Evolutionary conservation across 2,888 invertebrate species (phyloP).

Genomic region (Deilephila elpenor): DNA sequence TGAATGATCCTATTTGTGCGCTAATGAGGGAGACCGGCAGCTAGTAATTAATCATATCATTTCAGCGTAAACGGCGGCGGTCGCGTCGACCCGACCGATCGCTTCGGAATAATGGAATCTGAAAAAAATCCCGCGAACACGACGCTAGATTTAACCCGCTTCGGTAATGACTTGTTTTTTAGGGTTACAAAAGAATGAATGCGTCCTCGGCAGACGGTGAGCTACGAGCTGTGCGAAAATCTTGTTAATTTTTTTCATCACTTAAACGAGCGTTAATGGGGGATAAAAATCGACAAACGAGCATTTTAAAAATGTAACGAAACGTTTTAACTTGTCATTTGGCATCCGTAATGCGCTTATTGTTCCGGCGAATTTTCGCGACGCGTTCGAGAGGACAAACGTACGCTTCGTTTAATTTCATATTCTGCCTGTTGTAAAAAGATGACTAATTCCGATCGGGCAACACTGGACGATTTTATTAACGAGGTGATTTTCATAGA

Average conservation of each 20-base stretch:
- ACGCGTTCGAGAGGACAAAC: constrained; percentile 10
- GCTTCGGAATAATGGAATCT: constrained; percentile 77
- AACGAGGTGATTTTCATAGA: constrained; percentile 74
- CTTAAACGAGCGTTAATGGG: constrained; percentile 68
- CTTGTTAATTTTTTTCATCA: constrained; percentile 78
- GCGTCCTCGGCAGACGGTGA: constrained; percentile 79
- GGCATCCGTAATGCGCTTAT: background rate
- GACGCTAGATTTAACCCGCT: constrained; percentile 79
- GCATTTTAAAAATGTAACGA: constrained; percentile 53
- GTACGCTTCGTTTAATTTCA: constrained; percentile 51
- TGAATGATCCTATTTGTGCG: constrained; percentile 78
- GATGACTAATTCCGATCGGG: constrained; percentile 51
- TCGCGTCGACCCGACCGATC: constrained; percentile 70
- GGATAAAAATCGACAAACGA: constrained; percentile 58
- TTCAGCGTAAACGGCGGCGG: constrained; percentile 77
- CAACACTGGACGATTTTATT: constrained; percentile 66
- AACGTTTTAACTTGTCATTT: constrained; percentile 34
- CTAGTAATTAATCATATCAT: constrained; percentile 83
- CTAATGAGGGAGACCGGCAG: constrained; percentile 79
- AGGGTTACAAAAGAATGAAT: constrained; percentile 82
- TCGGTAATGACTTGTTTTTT: constrained; percentile 84
- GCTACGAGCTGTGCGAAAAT: constrained; percentile 58
- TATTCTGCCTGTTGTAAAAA: constrained; percentile 41
- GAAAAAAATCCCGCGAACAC: constrained; percentile 75
- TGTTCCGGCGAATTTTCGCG: background rate